phyloP scores from a whole-genome alignment of 1,140 invertebrate species.

The Penaeus vannamei region DNA sequence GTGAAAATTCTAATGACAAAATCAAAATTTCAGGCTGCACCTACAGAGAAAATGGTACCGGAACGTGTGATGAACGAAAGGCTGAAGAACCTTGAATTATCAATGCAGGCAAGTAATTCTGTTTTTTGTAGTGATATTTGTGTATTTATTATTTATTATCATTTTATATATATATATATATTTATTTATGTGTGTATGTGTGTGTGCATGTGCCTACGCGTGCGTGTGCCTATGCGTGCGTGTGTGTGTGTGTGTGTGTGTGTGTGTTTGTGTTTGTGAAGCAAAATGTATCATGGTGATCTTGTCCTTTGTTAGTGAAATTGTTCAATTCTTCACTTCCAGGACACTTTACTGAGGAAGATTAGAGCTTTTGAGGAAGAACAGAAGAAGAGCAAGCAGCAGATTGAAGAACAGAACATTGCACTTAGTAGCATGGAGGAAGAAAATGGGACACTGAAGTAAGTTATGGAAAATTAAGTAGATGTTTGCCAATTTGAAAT shows the following conservation, averaged over 20 bases:
- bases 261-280: not conserved
- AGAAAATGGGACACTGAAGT: constrained; percentile 47
- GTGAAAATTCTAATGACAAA: not conserved
- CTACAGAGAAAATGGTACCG: constrained; percentile 39
- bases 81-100: constrained; percentile 56
- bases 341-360: constrained; percentile 40
- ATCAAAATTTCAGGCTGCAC: not conserved
- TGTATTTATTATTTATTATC: not conserved
- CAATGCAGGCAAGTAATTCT: constrained; percentile 45
- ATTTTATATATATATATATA: no score
- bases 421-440: constrained; percentile 37
- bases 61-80: constrained; percentile 43
- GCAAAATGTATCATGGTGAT: no score
- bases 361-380: constrained; percentile 44
- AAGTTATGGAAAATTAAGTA: not conserved
- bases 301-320: not conserved
- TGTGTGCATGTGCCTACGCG: not conserved
- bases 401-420: constrained; percentile 51
- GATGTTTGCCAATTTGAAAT: not conserved
- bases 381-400: constrained; percentile 22
- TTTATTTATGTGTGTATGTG: constrained; percentile 10
- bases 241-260: not conserved
- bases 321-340: not conserved
- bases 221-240: not conserved
- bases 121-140: not conserved